Evolutionary conservation across 2,888 invertebrate genomes (phyloP).

Genomic region (Rhagonycha lutea): DNA sequence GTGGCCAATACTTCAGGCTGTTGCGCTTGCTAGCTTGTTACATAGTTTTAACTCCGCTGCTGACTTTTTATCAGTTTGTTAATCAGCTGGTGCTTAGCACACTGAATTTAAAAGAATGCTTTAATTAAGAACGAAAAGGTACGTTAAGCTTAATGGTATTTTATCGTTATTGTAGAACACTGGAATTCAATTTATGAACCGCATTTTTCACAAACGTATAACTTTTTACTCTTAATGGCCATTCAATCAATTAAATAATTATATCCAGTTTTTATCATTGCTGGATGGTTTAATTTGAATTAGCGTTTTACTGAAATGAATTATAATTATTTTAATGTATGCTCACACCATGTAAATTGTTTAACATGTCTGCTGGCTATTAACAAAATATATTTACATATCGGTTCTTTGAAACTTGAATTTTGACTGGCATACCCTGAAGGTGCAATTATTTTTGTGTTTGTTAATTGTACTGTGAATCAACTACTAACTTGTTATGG

Average conservation of each 20-base stretch:
- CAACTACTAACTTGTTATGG: slow-evolving; percentile 12
- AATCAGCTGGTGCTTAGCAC: slow-evolving; percentile 29
- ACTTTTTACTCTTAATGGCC: not conserved
- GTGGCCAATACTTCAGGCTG: not conserved
- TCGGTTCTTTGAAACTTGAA: not conserved
- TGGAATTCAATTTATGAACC: not conserved
- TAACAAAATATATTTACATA: not conserved
- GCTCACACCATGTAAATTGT: not conserved
- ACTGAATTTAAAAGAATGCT: slow-evolving; percentile 12
- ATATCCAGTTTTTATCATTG: not conserved
- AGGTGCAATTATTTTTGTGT: slow-evolving; percentile 8
- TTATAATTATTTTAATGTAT: not conserved
- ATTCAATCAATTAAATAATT: not conserved
- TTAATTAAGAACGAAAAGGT: slow-evolving; percentile 13
- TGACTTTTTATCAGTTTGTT: slow-evolving; percentile 38
- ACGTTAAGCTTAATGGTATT: not conserved
- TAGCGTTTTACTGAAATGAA: not conserved
- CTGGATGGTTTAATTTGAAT: not conserved
- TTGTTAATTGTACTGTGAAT: slow-evolving; percentile 14
- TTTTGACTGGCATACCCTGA: not conserved
- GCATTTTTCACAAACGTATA: not conserved
- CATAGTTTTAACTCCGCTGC: slow-evolving; percentile 32
- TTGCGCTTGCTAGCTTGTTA: slow-evolving; percentile 35
- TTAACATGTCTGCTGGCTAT: not conserved
- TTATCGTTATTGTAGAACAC: slow-evolving; percentile 1